Base-by-base conservation (phyloP, 2,113 vertebrate species). In the Phyllostomus hastatus region DNA sequence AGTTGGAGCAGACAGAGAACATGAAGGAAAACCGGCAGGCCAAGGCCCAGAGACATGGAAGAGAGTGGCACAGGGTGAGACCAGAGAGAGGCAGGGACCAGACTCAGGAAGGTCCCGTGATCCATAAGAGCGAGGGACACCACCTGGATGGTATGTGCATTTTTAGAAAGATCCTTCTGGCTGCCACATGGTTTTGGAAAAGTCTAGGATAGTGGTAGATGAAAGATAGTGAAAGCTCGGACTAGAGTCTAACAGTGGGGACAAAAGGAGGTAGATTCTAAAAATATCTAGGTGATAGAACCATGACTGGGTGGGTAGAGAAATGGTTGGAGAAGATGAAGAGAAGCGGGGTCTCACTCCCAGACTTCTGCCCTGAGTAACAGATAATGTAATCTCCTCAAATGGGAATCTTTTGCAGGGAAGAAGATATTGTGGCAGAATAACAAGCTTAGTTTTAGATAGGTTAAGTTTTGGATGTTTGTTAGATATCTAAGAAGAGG, bases 71-170 rank as follows among this genome's bases (percentile, higher is more conserved):
- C 12, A 15, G 35, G 9, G 9, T 14, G 17, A 80, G 52, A 43
- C 35, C 10, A 17, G 59, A 86, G 31, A 28, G 31, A 67, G 31
- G 50, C 72, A 61, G 48, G 86, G 7, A 20, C 24, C 14, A 20
- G 72, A 22, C 15, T 12, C 4, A 17, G 33, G 12, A 10, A 20
- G 24, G 16, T 41, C 15, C 0, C 6, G 0, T 3, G 50, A 33
- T 19, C 67, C 10, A 0, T 4, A 24, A 64, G 28, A 57, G 64
- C 9, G 57, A 48, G 61, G 31, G 26, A 2, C 5, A 28, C 38
- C 2, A 1, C n/a, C 72, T 33, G 33, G 78, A 54, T 33, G 20
- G 24, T 1, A 4, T 35, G 31, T 26, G 31, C 11, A 11, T 54
- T 80, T 83, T 85, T 26, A 48, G 59, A 52, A 54, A 81, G 61